These are phyloP conservation scores for Lasioglossum leucozonium DNA, from an alignment of 2,888 invertebrate genomes.

Conservation along the genomic window DNA sequence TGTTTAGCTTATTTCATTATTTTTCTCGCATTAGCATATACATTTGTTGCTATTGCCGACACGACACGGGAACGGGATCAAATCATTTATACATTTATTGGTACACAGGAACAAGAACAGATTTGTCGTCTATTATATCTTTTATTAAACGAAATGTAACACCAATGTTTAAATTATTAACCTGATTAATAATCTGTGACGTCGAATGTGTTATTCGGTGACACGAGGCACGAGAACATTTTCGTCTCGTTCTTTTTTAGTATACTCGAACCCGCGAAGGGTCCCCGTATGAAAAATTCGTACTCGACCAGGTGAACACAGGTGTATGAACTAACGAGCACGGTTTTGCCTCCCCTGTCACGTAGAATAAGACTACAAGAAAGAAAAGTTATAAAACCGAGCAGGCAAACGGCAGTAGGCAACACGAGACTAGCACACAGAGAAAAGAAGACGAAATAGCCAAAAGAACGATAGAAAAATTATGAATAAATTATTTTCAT, in stretches of 20 bases:
- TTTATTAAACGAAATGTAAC: not conserved
- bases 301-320: conserved; percentile 74
- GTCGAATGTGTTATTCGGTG: conserved; percentile 33
- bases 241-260: conserved; percentile 29
- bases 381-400: conserved; percentile 21
- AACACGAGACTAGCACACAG: conserved; percentile 33
- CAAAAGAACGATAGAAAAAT: not conserved
- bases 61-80: not conserved
- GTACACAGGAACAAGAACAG: not conserved
- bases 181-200: not conserved
- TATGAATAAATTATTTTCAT: no score
- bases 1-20: not conserved
- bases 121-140: not conserved
- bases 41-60: not conserved
- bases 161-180: not conserved
- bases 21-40: not conserved
- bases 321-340: conserved; percentile 80
- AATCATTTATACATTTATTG: not conserved
- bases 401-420: not conserved
- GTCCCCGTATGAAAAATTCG: conserved; percentile 79
- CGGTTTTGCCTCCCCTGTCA: conserved; percentile 51
- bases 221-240: conserved; percentile 54
- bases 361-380: conserved; percentile 49
- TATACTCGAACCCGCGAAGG: conserved; percentile 32
- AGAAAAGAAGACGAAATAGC: not conserved